phyloP scores from a whole-genome alignment of 1,140 invertebrate species.

The Sarcophaga bullata region DNA sequence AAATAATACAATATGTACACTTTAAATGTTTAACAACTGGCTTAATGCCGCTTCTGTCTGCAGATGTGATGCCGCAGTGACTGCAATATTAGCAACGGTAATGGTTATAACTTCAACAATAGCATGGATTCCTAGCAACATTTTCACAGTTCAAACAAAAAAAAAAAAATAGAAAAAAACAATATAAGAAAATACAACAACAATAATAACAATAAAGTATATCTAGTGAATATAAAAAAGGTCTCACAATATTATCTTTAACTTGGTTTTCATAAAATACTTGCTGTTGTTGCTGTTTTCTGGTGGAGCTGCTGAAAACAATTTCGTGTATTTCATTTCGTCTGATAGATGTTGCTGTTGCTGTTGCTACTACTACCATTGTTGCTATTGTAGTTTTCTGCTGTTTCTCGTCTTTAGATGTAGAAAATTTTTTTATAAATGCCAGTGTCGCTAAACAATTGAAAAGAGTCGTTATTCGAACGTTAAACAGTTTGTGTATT shows the following conservation, averaged over 20 bases:
- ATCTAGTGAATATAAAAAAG: not conserved
- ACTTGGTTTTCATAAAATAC: not conserved
- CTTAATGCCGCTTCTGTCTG: not conserved
- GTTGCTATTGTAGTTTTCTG: not conserved
- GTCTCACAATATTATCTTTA: conserved; percentile 21
- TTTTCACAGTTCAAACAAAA: not conserved
- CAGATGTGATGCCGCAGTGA: not conserved
- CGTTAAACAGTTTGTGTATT: conserved; percentile 48
- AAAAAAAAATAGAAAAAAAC: too few species aligned
- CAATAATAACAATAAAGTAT: too few species aligned
- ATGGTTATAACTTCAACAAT: not conserved
- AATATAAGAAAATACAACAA: not conserved
- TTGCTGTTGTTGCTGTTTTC: not conserved
- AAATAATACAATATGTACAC: too few species aligned
- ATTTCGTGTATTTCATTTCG: not conserved
- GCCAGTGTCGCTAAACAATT: conserved; percentile 62
- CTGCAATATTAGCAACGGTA: not conserved
- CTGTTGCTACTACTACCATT: not conserved
- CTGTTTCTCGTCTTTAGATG: conserved; percentile 37
- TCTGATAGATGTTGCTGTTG: not conserved
- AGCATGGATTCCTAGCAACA: not conserved
- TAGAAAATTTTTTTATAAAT: conserved; percentile 58
- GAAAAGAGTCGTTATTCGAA: conserved; percentile 63
- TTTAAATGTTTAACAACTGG: not conserved
- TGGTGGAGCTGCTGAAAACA: not conserved